Evolutionary conservation across 2,797 vertebrate species (phyloP).

Genomic region (Chaunax sp.): DNA sequence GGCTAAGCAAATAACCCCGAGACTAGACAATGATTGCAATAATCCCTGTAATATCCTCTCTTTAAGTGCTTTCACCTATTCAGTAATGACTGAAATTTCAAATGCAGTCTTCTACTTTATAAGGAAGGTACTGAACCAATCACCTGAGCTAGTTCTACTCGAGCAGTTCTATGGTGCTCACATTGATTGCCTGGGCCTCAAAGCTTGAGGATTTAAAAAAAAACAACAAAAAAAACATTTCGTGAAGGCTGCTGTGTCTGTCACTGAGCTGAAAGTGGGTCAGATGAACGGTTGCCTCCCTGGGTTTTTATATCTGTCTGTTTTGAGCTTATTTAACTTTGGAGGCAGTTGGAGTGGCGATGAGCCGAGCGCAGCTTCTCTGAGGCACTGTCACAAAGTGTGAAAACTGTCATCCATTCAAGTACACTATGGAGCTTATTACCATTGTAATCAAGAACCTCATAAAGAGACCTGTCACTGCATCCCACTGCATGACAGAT

Average conservation of each 20-base stretch:
- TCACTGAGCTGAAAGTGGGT: constrained; percentile 63
- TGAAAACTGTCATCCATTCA: constrained; percentile 68
- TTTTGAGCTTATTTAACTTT: constrained; percentile 32
- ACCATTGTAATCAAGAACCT: constrained; percentile 59
- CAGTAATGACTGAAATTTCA: constrained; percentile 13
- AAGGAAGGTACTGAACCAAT: constrained; percentile 21
- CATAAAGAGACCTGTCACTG: constrained; percentile 51
- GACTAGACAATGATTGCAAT: neutral
- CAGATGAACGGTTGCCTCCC: constrained; percentile 33
- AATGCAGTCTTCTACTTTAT: constrained; percentile 4
- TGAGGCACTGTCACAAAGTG: constrained; percentile 44
- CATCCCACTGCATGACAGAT: constrained; percentile 60
- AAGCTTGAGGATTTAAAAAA: constrained; percentile 34
- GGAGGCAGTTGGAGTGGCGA: constrained; percentile 7
- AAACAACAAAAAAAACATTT: constrained; percentile 8
- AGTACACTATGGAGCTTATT: constrained; percentile 61
- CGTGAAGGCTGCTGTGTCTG: constrained; percentile 7
- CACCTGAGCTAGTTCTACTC: constrained; percentile 34
- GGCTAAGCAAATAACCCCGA: neutral
- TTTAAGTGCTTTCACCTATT: neutral
- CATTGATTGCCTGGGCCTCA: constrained; percentile 34
- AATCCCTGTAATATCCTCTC: neutral
- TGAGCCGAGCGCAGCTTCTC: constrained; percentile 18
- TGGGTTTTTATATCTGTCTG: constrained; percentile 26
- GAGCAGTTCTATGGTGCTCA: constrained; percentile 27